Percentiles rank a stretch among this genome's conserved stretches.
Conservation (phyloP, 2,113 vertebrate species). For the Tyto alba region DNA sequence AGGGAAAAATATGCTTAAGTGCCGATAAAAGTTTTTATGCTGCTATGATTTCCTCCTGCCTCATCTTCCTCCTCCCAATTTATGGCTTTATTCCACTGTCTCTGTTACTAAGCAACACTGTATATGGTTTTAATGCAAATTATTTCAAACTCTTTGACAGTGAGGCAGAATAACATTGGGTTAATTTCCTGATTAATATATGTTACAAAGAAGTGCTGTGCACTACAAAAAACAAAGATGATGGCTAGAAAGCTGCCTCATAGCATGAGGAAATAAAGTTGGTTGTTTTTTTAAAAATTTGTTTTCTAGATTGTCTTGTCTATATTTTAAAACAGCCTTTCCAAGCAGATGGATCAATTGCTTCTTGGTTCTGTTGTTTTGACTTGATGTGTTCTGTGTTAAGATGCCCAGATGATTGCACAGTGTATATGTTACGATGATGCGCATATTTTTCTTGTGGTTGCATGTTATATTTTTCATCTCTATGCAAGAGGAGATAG, state of each 20-base stretch:
- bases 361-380: neutral
- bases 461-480: neutral
- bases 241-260: neutral
- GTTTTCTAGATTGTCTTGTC: neutral
- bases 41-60: conserved; percentile 49
- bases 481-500: neutral
- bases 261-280: neutral
- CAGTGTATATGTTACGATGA: neutral
- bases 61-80: conserved; percentile 36
- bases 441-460: neutral
- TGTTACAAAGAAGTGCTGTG: neutral
- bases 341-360: neutral
- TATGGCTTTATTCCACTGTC: conserved; percentile 48
- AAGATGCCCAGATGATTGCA: neutral
- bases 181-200: conserved; percentile 39
- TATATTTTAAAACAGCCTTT: neutral
- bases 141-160: neutral
- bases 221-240: neutral
- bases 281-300: no score
- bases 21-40: conserved; percentile 68
- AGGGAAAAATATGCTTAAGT: conserved; percentile 62
- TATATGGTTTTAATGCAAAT: conserved; percentile 41
- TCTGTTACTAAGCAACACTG: conserved; percentile 59
- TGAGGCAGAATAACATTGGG: neutral
- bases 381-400: neutral